A percentile compares a stretch with the other conserved stretches of the same genome.
Evolutionary conservation across 2,797 vertebrate genomes (phyloP).

Genomic region (Allobates femoralis): DNA sequence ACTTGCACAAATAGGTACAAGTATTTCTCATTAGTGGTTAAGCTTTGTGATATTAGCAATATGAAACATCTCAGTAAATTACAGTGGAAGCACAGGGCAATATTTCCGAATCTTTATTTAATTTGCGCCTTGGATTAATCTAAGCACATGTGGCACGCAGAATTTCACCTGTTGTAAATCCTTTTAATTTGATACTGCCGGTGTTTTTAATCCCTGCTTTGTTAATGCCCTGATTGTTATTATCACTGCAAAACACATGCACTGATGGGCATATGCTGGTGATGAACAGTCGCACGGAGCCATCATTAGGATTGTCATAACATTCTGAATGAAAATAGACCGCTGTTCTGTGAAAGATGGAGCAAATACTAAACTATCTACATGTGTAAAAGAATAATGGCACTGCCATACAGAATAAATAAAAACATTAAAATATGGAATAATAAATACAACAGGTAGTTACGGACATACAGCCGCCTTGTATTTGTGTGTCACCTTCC

Average conservation of each 20-base stretch:
- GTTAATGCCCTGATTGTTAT: neutral
- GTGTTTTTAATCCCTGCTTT: constrained; percentile 37
- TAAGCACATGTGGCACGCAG: neutral
- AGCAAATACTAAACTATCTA: neutral
- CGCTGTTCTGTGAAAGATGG: neutral
- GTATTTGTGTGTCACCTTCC: neutral
- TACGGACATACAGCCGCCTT: neutral
- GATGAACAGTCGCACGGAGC: neutral
- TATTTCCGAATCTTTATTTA: constrained; percentile 43
- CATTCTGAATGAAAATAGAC: neutral
- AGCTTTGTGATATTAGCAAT: neutral
- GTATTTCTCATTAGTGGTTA: constrained; percentile 45
- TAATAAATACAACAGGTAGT: neutral
- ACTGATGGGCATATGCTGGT: constrained; percentile 2
- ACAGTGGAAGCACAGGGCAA: neutral
- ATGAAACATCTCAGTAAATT: neutral
- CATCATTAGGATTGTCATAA: constrained; percentile 33
- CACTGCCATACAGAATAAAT: neutral
- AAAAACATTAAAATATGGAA: neutral
- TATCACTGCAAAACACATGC: constrained; percentile 51
- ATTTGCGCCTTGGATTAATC: neutral
- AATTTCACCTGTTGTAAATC: constrained; percentile 11
- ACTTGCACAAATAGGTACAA: constrained; percentile 32
- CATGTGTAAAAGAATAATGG: neutral
- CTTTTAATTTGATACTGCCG: constrained; percentile 31